Evolutionary conservation across 2,797 vertebrate species (phyloP).

Genomic region (Anguilla obscura): DNA sequence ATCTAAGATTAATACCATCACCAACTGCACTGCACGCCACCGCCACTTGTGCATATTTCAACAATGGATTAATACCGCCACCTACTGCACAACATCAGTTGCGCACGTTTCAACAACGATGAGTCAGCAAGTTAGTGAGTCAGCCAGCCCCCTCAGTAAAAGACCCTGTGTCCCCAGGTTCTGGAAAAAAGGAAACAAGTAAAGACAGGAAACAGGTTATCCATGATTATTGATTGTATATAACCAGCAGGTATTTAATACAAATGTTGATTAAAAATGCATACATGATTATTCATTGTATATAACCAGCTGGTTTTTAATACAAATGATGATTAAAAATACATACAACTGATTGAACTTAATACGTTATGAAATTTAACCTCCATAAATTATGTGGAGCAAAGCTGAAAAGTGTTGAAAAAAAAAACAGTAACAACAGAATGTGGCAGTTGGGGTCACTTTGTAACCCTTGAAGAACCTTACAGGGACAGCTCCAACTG

Average conservation of each 20-base stretch:
- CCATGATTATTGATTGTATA: neutral
- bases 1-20: too few species aligned
- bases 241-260: neutral
- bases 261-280: neutral
- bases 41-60: too few species aligned
- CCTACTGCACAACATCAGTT: too few species aligned
- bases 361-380: neutral
- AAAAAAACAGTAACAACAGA: neutral
- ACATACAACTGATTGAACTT: neutral
- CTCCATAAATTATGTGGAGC: neutral
- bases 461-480: neutral
- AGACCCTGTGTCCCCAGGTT: too few species aligned
- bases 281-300: neutral
- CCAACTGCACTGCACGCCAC: too few species aligned
- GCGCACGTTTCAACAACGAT: too few species aligned
- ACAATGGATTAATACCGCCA: too few species aligned
- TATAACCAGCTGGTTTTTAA: neutral
- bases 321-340: neutral
- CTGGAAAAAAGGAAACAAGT: neutral
- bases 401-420: neutral
- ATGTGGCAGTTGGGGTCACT: neutral
- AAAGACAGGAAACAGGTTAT: neutral
- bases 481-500: neutral
- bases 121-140: too few species aligned
- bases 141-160: too few species aligned